Evolutionary conservation across 2,797 vertebrate species (phyloP).

Genomic region (Eremophila alpestris): DNA sequence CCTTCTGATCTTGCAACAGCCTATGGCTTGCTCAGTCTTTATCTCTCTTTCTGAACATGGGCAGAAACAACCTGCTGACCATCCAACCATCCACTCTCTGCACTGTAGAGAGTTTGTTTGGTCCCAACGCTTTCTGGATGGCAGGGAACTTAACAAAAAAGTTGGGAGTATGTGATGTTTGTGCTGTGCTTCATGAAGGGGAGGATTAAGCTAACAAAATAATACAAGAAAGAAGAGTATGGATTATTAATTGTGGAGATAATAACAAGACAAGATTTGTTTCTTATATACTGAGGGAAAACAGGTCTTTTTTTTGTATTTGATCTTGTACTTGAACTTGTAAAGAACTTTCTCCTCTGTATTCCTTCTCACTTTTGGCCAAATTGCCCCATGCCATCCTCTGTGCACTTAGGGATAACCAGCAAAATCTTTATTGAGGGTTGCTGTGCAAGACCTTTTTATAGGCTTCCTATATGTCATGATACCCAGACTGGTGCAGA

Average conservation of each 20-base stretch:
- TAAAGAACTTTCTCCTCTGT: background rate
- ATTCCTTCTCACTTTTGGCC: background rate
- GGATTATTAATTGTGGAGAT: background rate
- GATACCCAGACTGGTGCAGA: background rate
- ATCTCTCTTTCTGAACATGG: background rate
- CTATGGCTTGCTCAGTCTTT: background rate
- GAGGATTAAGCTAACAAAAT: background rate
- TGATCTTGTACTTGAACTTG: background rate
- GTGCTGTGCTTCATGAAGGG: background rate
- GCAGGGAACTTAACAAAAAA: background rate
- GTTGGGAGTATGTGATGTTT: background rate
- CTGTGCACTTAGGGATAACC: background rate
- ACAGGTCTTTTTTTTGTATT: background rate
- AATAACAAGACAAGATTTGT: background rate
- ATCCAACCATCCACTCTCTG: background rate
- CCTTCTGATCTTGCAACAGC: background rate
- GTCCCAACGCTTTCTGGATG: background rate
- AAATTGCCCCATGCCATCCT: background rate
- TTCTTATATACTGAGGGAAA: background rate
- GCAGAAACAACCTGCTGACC: background rate
- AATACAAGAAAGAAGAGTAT: background rate
- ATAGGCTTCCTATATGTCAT: background rate
- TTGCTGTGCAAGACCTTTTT: background rate
- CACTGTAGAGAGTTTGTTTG: background rate
- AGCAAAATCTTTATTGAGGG: background rate